Base-by-base conservation (phyloP, 2,888 invertebrate species). In the Ditula angustiorana region DNA sequence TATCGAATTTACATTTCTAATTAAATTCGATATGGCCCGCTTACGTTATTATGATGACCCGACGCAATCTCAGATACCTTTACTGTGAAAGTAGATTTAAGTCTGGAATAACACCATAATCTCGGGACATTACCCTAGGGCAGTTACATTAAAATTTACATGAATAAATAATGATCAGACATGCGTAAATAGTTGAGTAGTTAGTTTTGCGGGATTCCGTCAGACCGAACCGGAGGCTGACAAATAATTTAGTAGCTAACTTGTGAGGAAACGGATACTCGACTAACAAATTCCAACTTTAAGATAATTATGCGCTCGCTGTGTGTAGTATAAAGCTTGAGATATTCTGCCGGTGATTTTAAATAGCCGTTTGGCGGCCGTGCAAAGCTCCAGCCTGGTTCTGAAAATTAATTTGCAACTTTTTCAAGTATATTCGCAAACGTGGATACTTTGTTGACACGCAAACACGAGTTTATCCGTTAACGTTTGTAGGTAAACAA, bases 401-500 rank as follows among this genome's bases (percentile, higher is more conserved):
- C 23, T 41, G 52, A 16, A 1, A 55, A 55, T 47, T 19, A 41
- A 41, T 41, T 41, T 41, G 41, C 30, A 21, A 30, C 33, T 61
- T 58, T 44, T 46, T 26, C 30, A 30, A 21, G 30, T 30, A 30
- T 50, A 50, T 35, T 37, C 37, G 33, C 16, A 10, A 41, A 19
- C 41, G 41, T 10, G 41, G 41, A 41, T 41, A 41, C 19, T 41
- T 41, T 41, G 49, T 49, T 30, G 23, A 56, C 46, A 47, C 10
- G 37, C 19, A 35, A 47, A 55, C 24, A 61, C 24, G 28, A 47
- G 37, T 62, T 62, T 21, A 61, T 52, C 30, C 21, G 55, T 37
- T 53, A 46, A 56, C 33, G 26, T 57, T 41, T 46, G 16, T 37
- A 46, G 66, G 61, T 58, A 67, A 68, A 71, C 68, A 61, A 71